Evolutionary conservation across 2,113 vertebrate species (phyloP), one percentile per base, ranked within the genome.

Genomic region (Scomber japonicus): DNA sequence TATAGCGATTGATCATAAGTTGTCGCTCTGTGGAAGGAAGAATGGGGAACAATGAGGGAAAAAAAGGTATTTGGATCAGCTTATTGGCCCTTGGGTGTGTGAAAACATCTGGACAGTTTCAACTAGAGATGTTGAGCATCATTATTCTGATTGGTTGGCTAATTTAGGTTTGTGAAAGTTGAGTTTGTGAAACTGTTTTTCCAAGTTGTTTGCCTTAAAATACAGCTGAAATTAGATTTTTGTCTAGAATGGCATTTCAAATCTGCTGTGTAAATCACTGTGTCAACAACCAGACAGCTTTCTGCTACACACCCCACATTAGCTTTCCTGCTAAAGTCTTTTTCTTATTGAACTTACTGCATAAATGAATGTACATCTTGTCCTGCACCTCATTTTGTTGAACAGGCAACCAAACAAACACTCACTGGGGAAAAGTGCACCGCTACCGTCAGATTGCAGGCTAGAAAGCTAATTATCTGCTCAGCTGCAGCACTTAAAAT

Each of bases 1-100:
- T 80, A 51, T 73, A 66, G 57, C 69, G 45, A 87, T 70, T 83
- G 60, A 75, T 75, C 31, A 54, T 77, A 61, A 80, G 66, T 31
- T 12, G 40, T 54, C 73, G 63, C 59, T 81, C 7, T 0, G 11
- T 75, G 69, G 68, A 55, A 64, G 27, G 10, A 77, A 54, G 66
- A 30, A 27, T 27, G 21, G 19, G 15, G 71, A 76, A 70, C 60
- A 76, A 67, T 75, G 57, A 69, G 10, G 21, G 24, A 27, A 57
- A 44, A 54, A 60, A 19, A 21, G 12, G 44, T 51, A 48, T 71
- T 81, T 74, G 48, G 51, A 78, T 71, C 31, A 19, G 66, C 75
- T 27, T 21, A 27, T 50, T 61, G 51, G 45, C 73, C 4, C 19
- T 31, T 67, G 57, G 45, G 45, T 56, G 27, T 50, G 12, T 24